phyloP scores from a whole-genome alignment of 2,797 vertebrate species.

The Etheostoma nigrum region DNA sequence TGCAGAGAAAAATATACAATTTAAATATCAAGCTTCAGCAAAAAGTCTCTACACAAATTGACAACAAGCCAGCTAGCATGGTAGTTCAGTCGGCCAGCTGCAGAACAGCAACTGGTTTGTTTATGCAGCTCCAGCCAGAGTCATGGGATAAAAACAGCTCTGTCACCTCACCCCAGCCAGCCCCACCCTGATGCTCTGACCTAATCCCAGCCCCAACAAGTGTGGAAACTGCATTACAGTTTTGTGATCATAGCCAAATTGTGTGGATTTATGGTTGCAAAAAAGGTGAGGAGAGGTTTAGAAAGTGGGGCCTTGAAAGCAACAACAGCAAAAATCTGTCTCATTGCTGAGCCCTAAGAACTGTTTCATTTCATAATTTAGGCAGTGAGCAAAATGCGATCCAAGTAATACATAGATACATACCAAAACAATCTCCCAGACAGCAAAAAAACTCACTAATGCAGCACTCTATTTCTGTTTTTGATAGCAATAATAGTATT shows the following conservation, averaged over 20 bases:
- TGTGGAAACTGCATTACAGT: background rate
- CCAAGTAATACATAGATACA: conserved; percentile 57
- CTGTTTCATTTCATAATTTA: conserved; percentile 57
- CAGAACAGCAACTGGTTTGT: conserved; percentile 48
- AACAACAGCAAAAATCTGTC: too few species aligned
- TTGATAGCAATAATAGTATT: conserved; percentile 65
- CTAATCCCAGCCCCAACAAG: too few species aligned
- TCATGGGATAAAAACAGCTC: conserved; percentile 59
- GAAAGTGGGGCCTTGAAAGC: background rate
- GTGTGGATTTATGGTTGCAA: background rate
- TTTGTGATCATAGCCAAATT: background rate
- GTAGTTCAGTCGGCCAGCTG: conserved; percentile 37
- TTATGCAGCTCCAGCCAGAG: conserved; percentile 67
- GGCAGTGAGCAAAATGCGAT: conserved; percentile 58
- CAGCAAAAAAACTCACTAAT: conserved; percentile 67
- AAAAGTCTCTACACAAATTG: conserved; percentile 68
- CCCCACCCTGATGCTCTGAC: background rate
- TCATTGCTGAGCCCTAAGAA: conserved; percentile 1
- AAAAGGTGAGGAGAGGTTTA: background rate
- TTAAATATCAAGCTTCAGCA: conserved; percentile 80
- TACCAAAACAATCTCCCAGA: conserved; percentile 54
- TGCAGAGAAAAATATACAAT: conserved; percentile 81
- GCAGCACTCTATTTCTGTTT: conserved; percentile 62
- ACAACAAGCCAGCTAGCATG: conserved; percentile 68
- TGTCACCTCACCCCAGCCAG: background rate